Evolutionary conservation across 1,140 invertebrate species (phyloP), one percentile per base, ranked within the genome.

Genomic region (Sinonovacula constricta): DNA sequence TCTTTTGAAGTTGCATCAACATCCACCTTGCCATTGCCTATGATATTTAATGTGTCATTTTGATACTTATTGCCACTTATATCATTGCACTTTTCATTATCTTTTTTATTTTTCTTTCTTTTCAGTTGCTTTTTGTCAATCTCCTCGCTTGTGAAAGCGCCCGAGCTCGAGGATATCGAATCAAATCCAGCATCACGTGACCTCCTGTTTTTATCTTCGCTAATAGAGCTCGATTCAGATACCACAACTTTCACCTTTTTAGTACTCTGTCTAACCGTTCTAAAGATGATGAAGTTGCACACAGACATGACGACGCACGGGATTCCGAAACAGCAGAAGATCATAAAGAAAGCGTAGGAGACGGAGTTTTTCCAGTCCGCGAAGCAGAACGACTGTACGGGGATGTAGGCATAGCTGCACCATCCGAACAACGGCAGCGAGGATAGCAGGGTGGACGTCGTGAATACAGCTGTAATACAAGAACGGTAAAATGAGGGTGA

Each of bases 311-410:
- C 82, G 1, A 71, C 77, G 18, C 85, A 80, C 1, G 88, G 88
- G 68, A 87, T 85, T 36, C 85, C 84, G 59, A 89, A 74, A 65
- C 81, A 82, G 57, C 81, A 54, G 54, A 81, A 65, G 18, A 86
- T 83, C 85, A 86, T 86, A 65, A 85, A 85, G 60, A 85, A 84
- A 26, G 85, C 84, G 53, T 86, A 89, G 7, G 77, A 85, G 14
- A 60, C 80, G 33, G 60, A 72, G 63, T 70, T 82, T 4, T 31
- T 75, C 87, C 85, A 89, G 66, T 83, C 63, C 71, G 83, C 88
- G 65, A 83, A 88, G 66, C 81, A 89, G 57, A 86, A 83, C 2
- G 80, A 78, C 56, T 81, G 84, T 39, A 74, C 60, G 34, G 70
- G n/a, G 12, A 83, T 78, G 39, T 81, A 81, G 2, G 59, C 62